phyloP scores from a whole-genome alignment of 2,888 invertebrate genomes.

The Caenorhabditis sp. region DNA sequence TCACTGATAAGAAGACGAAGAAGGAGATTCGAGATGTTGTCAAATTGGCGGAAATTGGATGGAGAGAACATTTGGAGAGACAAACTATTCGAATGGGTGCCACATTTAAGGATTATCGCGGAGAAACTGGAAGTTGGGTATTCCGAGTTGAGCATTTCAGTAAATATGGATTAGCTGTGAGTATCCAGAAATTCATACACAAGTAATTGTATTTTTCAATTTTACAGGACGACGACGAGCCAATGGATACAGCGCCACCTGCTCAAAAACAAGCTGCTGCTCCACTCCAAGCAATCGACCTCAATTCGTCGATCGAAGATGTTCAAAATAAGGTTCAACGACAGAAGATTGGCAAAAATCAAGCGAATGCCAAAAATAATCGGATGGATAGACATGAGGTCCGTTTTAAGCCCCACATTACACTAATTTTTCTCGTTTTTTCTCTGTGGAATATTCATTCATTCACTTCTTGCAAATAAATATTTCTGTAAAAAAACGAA shows the following conservation, averaged over 20 bases:
- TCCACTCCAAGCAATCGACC: conserved; percentile 8
- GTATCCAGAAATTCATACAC: conserved; percentile 2
- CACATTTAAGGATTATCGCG: conserved; percentile 88
- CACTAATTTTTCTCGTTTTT: neutral
- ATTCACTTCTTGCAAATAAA: too few species aligned
- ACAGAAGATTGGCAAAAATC: conserved; percentile 13
- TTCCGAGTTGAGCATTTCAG: conserved; percentile 77
- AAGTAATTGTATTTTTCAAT: too few species aligned
- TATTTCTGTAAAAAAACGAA: too few species aligned
- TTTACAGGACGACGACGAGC: conserved; percentile 37
- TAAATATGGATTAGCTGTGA: conserved; percentile 73
- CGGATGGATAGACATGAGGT: conserved; percentile 17
- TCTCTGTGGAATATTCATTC: neutral
- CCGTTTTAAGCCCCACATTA: conserved; percentile 18
- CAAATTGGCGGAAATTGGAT: conserved; percentile 83
- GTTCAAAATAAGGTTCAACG: conserved; percentile 39
- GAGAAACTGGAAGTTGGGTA: conserved; percentile 96
- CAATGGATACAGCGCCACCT: conserved; percentile 22
- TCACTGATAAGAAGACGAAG: conserved; percentile 84
- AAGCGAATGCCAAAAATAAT: neutral
- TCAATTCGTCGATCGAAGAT: conserved; percentile 21
- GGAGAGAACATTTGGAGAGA: conserved; percentile 83
- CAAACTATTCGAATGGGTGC: conserved; percentile 87
- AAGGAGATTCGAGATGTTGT: conserved; percentile 81
- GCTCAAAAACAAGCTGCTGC: neutral